Base-by-base conservation (phyloP, 2,888 invertebrate genomes). In the Scrobipalpa costella region DNA sequence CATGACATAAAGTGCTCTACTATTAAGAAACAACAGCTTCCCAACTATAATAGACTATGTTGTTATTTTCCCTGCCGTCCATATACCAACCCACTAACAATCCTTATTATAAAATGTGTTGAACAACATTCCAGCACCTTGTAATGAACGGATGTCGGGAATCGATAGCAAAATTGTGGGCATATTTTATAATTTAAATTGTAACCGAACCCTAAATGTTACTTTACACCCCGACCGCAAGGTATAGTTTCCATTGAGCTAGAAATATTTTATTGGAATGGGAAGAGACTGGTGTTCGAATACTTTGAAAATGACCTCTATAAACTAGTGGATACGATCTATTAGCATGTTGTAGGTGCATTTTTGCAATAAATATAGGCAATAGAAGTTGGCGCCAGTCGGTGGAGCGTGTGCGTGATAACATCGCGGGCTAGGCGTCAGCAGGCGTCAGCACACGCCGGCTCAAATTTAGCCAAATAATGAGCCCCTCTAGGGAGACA, bases 81-180 rank as follows among this genome's bases (percentile, higher is more conserved):
- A 55, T 33, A 34, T 15, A n/a, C 55, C 34, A 15, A n/a, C 55
- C 15, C 7, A 74, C 77, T 73, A 78, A 80, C 80, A 79, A 80
- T 84, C 81, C 79, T 80, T 81, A 82, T 79, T 80, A 81, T 80
- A 84, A 83, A 83, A 85, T 85, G 83, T 85, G 81, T 84, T 81
- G 80, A 81, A 85, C 87, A 85, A 85, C 88, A 89, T 88, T 87
- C 88, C 85, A 80, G 74, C 82, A 82, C 81, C 85, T 84, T 88
- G 88, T 88, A 89, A 88, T 87, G 86, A 90, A 84, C 86, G 87
- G 88, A 87, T 85, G 88, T 86, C 86, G 85, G 82, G 86, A 79
- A 86, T 84, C 85, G 88, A 89, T 87, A 87, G 85, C 84, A 79
- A 86, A 87, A 87, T 86, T 85, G 86, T 84, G 76, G 73, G 81